Percentiles rank a stretch among this genome's conserved stretches.
Evolutionary conservation across 1,140 invertebrate genomes (phyloP).

Genomic region (Drosophila seguyi): DNA sequence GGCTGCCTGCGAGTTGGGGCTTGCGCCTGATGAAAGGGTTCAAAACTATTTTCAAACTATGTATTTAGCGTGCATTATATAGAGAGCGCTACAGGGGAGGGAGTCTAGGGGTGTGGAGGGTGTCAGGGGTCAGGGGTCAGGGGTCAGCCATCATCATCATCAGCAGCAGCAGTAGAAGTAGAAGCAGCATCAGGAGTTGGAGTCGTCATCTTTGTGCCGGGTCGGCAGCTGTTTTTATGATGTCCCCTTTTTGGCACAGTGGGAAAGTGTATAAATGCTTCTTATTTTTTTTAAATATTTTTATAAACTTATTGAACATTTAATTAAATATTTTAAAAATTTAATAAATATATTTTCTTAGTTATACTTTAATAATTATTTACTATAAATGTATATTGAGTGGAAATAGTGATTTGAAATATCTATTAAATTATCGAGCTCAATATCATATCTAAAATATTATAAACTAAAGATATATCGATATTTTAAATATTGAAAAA

Average conservation of each 20-base stretch:
- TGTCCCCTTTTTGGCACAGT: conserved; percentile 55
- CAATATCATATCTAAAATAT: no score
- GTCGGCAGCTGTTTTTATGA: conserved; percentile 72
- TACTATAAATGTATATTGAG: no score
- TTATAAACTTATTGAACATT: not conserved
- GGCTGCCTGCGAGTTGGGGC: conserved; percentile 31
- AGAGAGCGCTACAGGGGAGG: not conserved
- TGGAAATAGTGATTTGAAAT: no score
- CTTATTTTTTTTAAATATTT: not conserved
- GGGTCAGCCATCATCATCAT: conserved; percentile 38
- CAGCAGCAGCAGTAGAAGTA: not conserved
- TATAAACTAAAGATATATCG: no score
- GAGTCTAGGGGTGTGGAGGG: not conserved
- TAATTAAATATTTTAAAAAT: not conserved
- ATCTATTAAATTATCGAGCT: no score
- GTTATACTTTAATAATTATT: no score
- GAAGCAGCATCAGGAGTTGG: conserved; percentile 16
- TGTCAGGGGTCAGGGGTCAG: not conserved
- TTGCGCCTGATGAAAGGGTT: conserved; percentile 78
- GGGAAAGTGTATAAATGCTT: not conserved
- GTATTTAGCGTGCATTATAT: conserved; percentile 80
- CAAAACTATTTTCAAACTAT: conserved; percentile 82
- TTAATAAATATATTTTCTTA: not conserved
- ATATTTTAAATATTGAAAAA: no score
- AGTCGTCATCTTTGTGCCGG: conserved; percentile 43